Percentiles rank a stretch among this genome's conserved stretches.
phyloP scores from a whole-genome alignment of 1,140 invertebrate species.

The Meloidogyne hapla region DNA sequence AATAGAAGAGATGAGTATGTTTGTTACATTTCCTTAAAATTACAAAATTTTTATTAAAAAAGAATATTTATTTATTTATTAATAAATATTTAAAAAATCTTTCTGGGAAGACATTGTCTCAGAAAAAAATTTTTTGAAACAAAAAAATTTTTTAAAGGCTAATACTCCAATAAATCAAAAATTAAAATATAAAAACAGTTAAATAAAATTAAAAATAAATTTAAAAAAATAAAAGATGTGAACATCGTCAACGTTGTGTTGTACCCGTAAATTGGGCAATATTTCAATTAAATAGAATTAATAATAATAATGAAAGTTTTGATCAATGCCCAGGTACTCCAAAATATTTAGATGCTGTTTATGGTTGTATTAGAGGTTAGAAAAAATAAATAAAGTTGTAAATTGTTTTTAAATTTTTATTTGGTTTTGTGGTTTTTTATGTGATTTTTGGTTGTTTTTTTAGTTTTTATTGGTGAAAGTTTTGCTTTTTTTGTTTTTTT shows the following conservation, averaged over 20 bases:
- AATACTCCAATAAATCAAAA: no score
- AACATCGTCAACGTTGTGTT: slow-evolving; percentile 28
- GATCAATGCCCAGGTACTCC: slow-evolving; percentile 28
- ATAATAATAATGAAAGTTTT: neutral
- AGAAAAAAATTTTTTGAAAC: no score
- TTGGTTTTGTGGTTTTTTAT: neutral
- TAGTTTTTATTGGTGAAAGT: slow-evolving; percentile 10
- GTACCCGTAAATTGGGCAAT: slow-evolving; percentile 22
- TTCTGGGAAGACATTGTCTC: no score
- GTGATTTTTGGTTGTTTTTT: neutral
- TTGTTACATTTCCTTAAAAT: no score
- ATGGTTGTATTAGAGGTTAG: slow-evolving; percentile 30
- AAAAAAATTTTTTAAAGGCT: no score
- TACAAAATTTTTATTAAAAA: no score
- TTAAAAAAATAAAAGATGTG: slow-evolving; percentile 8
- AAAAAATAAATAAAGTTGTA: neutral
- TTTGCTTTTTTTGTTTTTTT: neutral
- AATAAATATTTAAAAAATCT: no score
- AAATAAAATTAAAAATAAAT: no score
- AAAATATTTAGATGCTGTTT: slow-evolving; percentile 33
- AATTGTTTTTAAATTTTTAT: neutral
- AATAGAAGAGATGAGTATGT: no score
- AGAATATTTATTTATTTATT: no score
- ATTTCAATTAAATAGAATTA: slow-evolving; percentile 7
- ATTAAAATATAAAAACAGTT: no score